A percentile compares a stretch with the other conserved stretches of the same genome.
phyloP scores from a whole-genome alignment of 2,888 invertebrate species.

The Caenorhabditis auriculariae region DNA sequence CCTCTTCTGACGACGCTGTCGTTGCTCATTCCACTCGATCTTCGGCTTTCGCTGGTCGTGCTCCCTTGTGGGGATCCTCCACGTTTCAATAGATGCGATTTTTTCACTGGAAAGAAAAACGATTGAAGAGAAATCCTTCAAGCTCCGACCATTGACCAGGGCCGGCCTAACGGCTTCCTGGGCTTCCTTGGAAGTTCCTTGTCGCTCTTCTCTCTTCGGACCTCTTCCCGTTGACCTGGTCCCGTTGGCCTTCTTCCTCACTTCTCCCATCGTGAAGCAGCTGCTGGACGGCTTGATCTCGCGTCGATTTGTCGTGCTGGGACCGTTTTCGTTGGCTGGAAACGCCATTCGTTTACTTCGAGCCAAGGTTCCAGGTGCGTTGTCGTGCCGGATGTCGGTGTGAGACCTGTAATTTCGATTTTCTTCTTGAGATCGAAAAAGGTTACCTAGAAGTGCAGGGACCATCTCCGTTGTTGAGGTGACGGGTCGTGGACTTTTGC shows the following conservation, averaged over 20 bases:
- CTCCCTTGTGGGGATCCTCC: no score
- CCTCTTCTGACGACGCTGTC: conserved; percentile 16
- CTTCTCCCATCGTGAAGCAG: background rate
- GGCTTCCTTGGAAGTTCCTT: background rate
- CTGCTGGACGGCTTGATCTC: background rate
- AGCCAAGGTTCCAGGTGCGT: conserved; percentile 3
- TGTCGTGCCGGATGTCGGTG: background rate
- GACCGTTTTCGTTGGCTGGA: background rate
- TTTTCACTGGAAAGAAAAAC: no score
- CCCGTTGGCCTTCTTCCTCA: conserved; percentile 3
- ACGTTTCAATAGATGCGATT: no score
- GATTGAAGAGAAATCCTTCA: background rate
- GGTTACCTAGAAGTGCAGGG: background rate
- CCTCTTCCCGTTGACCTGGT: conserved; percentile 2
- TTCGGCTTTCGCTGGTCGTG: conserved; percentile 20
- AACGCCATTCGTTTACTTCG: conserved; percentile 24
- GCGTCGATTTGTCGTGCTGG: background rate
- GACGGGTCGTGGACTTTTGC: background rate
- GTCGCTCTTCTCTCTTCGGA: conserved; percentile 5
- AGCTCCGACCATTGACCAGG: background rate
- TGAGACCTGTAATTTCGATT: conserved; percentile 2
- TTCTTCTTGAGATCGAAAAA: no score
- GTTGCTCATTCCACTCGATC: conserved; percentile 19
- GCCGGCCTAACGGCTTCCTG: background rate
- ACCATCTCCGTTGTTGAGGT: background rate